A percentile compares a stretch with the other conserved stretches of the same genome.
Evolutionary conservation across 2,888 invertebrate genomes (phyloP).

Genomic region (Trissoscelio sp.): DNA sequence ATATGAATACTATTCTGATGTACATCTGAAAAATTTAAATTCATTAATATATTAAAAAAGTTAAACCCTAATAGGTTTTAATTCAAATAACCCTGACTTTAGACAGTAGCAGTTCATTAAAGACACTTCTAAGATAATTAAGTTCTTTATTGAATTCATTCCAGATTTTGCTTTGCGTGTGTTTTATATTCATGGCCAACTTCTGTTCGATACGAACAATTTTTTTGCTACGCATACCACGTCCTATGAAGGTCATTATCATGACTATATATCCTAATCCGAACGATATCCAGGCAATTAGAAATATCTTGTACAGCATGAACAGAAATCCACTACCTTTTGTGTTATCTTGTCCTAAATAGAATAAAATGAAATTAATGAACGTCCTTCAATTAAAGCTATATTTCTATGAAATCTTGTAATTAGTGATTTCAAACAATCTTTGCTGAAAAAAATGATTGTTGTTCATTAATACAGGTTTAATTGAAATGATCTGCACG

Average conservation of each 20-base stretch:
- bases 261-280: conserved; percentile 96
- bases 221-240: conserved; percentile 90
- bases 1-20: no score
- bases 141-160: conserved; percentile 90
- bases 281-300: conserved; percentile 95
- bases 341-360: conserved; percentile 80
- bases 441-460: conserved; percentile 45
- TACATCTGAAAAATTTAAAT: no score
- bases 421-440: no score
- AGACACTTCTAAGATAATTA: conserved; percentile 88
- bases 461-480: conserved; percentile 34
- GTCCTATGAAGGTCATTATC: conserved; percentile 93
- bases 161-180: conserved; percentile 90
- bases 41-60: no score
- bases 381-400: conserved; percentile 38
- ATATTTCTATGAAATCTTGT: conserved; percentile 29
- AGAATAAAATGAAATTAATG: conserved; percentile 42
- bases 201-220: conserved; percentile 90
- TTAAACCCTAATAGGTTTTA: no score
- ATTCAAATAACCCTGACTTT: conserved; percentile 94
- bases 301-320: conserved; percentile 90
- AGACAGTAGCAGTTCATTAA: conserved; percentile 92
- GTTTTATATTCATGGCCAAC: conserved; percentile 90
- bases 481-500: conserved; percentile 50
- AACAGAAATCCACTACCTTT: conserved; percentile 86